Percentiles rank a stretch among this genome's conserved stretches.
These are phyloP conservation scores for Acyrthosiphon pisum DNA, from an alignment of 1,140 invertebrate genomes.

Conservation along the genomic window DNA sequence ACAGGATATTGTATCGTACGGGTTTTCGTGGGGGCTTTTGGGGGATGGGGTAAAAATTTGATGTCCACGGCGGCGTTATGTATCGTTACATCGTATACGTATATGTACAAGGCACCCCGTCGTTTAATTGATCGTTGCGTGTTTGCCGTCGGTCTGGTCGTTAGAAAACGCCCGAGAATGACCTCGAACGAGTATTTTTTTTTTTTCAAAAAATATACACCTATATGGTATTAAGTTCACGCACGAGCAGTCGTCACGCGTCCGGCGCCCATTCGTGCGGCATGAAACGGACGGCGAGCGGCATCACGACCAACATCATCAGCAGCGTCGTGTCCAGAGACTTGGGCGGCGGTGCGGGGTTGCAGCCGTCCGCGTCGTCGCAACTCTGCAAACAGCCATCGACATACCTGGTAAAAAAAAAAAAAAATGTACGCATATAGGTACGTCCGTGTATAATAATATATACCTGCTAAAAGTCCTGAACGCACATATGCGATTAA, in stretches of 20 bases:
- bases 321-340: neutral
- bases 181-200: neutral
- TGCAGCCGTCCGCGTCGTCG: conserved; percentile 86
- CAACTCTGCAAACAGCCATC: conserved; percentile 87
- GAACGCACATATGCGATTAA: neutral
- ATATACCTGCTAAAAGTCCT: neutral
- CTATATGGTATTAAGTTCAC: neutral
- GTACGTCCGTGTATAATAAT: neutral
- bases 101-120: conserved; percentile 6
- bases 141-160: neutral
- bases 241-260: neutral
- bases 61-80: neutral
- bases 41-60: neutral
- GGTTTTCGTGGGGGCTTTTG: neutral
- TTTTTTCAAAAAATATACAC: neutral
- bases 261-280: neutral
- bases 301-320: neutral
- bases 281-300: neutral
- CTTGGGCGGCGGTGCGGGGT: conserved; percentile 62
- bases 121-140: conserved; percentile 1
- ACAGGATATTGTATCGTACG: neutral
- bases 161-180: neutral
- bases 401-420: conserved; percentile 74
- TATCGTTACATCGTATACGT: neutral
- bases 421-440: neutral